Evolutionary conservation across 2,888 invertebrate species (phyloP), one percentile per base, ranked within the genome.

Genomic region (Erpobdella octoculata): DNA sequence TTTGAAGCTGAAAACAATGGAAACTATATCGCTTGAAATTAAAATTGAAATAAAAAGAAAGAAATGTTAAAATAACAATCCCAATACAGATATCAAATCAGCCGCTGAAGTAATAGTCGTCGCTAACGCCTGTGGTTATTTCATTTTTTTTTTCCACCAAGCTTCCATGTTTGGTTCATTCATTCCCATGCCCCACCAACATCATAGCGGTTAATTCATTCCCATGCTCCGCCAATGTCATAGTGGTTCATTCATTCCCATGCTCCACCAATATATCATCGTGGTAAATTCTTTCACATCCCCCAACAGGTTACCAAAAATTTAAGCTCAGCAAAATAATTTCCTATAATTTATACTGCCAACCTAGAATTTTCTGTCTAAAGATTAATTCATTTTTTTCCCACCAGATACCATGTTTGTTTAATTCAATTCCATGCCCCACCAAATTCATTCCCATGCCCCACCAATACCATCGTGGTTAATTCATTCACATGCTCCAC

Each of bases 301-400:
- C n/a, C n/a, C n/a, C n/a, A n/a, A n/a, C n/a, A n/a, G n/a, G n/a
- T n/a, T n/a, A n/a, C n/a, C n/a, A n/a, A n/a, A n/a, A n/a, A n/a
- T n/a, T n/a, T n/a, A n/a, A n/a, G n/a, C n/a, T n/a, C n/a, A n/a
- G n/a, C n/a, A n/a, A n/a, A n/a, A n/a, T n/a, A n/a, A n/a, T n/a
- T n/a, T n/a, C n/a, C n/a, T n/a, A n/a, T n/a, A n/a, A n/a, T n/a
- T n/a, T n/a, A n/a, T n/a, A n/a, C 21, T 3, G 28, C 53, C n/a
- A 1, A 53, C 53, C 53, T 28, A 97, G 86, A 79, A 97, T 87
- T 85, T 97, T 95, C 83, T 92, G 91, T 79, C 97, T n/a, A n/a
- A n/a, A n/a, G n/a, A n/a, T n/a, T n/a, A n/a, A n/a, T n/a, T n/a
- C n/a, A n/a, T n/a, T n/a, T n/a, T n/a, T n/a, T n/a, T n/a, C n/a